Evolutionary conservation across 2,113 vertebrate species (phyloP).

Genomic region (Glareola pratincola): DNA sequence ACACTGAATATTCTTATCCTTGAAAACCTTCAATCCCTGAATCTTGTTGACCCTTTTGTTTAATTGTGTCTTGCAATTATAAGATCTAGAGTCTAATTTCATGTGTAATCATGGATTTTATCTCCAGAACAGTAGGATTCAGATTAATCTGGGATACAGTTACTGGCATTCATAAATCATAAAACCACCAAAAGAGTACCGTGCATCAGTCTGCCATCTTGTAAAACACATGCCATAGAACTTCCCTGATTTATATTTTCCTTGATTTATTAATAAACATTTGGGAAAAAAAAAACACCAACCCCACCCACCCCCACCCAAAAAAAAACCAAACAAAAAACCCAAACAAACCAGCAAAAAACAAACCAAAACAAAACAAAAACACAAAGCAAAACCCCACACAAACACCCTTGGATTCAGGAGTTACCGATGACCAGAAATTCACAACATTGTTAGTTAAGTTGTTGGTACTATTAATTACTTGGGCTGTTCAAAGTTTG

Average conservation of each 20-base stretch:
- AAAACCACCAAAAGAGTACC: not conserved
- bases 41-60: not conserved
- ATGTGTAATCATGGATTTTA: not conserved
- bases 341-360: too few relatives aligned
- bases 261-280: not conserved
- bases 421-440: not conserved
- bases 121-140: not conserved
- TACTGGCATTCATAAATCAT: not conserved
- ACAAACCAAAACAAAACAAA: not conserved
- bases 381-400: not conserved
- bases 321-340: too few relatives aligned
- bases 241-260: not conserved
- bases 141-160: not conserved
- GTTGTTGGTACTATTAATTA: not conserved
- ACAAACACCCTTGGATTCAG: not conserved
- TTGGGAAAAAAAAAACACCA: not conserved
- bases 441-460: not conserved
- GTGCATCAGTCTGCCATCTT: not conserved
- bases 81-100: not conserved
- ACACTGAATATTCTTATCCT: not conserved
- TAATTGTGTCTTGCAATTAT: not conserved
- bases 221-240: not conserved
- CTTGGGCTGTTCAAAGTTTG: not conserved
- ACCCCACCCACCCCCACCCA: too few relatives aligned
- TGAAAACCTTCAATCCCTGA: not conserved